These are phyloP conservation scores for Mythimna ferrago DNA, from an alignment of 2,888 invertebrate genomes.

Conservation along the genomic window DNA sequence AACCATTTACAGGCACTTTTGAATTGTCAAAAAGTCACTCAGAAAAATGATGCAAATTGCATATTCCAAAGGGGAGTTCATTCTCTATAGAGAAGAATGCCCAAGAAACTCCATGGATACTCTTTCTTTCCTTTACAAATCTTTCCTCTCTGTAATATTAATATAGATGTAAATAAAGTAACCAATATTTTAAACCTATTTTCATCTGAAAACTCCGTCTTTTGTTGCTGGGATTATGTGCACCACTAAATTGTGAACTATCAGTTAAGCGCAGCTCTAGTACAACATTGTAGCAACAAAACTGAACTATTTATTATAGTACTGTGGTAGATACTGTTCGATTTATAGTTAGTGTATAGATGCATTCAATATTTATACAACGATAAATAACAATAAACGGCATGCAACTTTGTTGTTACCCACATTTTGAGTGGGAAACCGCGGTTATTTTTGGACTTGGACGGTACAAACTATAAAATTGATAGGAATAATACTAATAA, in stretches of 20 bases:
- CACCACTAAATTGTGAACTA: constrained; percentile 23
- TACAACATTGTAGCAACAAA: constrained; percentile 37
- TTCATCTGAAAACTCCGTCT: constrained; percentile 16
- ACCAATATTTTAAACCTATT: constrained; percentile 16
- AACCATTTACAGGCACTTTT: too few species aligned
- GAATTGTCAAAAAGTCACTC: too few species aligned
- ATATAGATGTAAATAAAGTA: too few species aligned
- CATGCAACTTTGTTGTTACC: neutral
- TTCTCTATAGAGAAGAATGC: too few species aligned
- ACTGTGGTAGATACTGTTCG: constrained; percentile 14
- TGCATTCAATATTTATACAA: constrained; percentile 38
- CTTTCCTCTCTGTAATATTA: too few species aligned
- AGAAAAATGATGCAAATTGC: too few species aligned
- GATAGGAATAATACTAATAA: too few species aligned
- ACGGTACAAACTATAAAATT: neutral
- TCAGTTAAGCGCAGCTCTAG: constrained; percentile 15
- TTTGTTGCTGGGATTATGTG: constrained; percentile 39
- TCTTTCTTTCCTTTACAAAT: too few species aligned
- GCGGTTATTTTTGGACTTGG: neutral
- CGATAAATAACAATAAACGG: constrained; percentile 7
- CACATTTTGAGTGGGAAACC: neutral
- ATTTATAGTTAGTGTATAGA: constrained; percentile 25
- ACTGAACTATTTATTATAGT: constrained; percentile 25
- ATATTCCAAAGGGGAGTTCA: too few species aligned
- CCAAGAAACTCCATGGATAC: too few species aligned